Evolutionary conservation across 2,888 invertebrate genomes (phyloP), one percentile per base, ranked within the genome.

Genomic region (Chrysodeixis includens): DNA sequence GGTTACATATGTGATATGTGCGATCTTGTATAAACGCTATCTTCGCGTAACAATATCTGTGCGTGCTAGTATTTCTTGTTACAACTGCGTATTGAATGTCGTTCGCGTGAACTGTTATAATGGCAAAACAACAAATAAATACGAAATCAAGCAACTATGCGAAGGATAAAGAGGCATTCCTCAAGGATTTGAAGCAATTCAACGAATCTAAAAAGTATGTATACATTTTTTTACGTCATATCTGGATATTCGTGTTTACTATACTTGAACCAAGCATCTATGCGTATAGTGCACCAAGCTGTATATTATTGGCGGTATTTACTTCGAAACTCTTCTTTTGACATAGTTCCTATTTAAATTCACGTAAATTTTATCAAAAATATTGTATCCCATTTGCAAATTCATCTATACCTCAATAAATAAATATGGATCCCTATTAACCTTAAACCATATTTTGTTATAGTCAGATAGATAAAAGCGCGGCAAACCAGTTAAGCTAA

Each of bases 141-240:
- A 93, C 90, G 1, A 94, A 93, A 83, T 95, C 97, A 82, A 96
- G 96, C 91, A 96, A 96, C 86, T 98, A 97, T 95, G 94, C 96
- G 87, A 96, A 96, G 90, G 98, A 98, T 94, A 97, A 97, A 87
- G 97, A 97, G 84, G 96, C 96, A 81, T 98, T 98, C 95, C 93
- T 98, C 78, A 96, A 97, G 90, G 98, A 98, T 88, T 96, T 99
- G 84, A 97, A 97, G 86, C 98, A 97, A 90, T 99, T 99, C 90
- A 98, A 99, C 92, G 98, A 98, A 80, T 97, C 97, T 83, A 97
- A 98, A 95, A 98, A 98, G 99, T 99, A 94, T 97, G 97, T 95
- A 72, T 70, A 51, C 7, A 52, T 30, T 52, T 60, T 55, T 67
- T 46, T 54, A 40, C 6, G 10, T 2, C 5, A 26, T 22, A 1